Evolutionary conservation across 2,888 invertebrate species (phyloP).

Genomic region (Rhagium mordax): DNA sequence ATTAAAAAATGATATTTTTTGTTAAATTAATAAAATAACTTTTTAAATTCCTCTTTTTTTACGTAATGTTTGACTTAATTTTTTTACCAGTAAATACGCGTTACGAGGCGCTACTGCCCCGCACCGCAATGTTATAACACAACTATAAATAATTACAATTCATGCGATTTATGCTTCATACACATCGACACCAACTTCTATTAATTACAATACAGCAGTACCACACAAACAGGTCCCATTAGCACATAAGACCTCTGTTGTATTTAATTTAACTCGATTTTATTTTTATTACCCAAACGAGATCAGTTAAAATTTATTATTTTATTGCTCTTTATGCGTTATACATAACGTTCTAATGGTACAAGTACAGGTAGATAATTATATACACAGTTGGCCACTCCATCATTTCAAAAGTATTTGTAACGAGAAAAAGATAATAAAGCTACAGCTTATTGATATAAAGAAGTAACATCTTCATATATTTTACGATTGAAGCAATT

Average conservation of each 20-base stretch:
- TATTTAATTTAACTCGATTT: conserved; percentile 18
- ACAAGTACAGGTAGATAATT: too few relatives aligned
- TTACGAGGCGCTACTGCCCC: conserved; percentile 12
- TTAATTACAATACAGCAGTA: conserved; percentile 34
- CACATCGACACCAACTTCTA: conserved; percentile 33
- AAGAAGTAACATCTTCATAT: too few relatives aligned
- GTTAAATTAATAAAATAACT: too few relatives aligned
- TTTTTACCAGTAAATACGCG: too few relatives aligned
- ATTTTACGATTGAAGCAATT: too few relatives aligned
- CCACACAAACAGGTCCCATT: conserved; percentile 35
- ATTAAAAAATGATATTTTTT: too few relatives aligned
- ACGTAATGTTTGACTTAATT: too few relatives aligned
- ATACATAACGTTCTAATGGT: neutral
- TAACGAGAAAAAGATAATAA: too few relatives aligned
- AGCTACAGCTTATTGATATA: too few relatives aligned
- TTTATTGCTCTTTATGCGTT: neutral
- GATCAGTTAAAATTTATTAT: conserved; percentile 16
- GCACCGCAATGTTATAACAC: conserved; percentile 14
- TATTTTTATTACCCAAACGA: conserved; percentile 25
- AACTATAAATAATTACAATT: conserved; percentile 36
- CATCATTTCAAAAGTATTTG: too few relatives aligned
- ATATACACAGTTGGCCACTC: too few relatives aligned
- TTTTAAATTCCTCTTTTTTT: too few relatives aligned
- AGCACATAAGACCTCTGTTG: conserved; percentile 11
- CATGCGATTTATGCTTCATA: conserved; percentile 34